Evolutionary conservation across 1,140 invertebrate species (phyloP).

Genomic region (Trichonephila inaurata): DNA sequence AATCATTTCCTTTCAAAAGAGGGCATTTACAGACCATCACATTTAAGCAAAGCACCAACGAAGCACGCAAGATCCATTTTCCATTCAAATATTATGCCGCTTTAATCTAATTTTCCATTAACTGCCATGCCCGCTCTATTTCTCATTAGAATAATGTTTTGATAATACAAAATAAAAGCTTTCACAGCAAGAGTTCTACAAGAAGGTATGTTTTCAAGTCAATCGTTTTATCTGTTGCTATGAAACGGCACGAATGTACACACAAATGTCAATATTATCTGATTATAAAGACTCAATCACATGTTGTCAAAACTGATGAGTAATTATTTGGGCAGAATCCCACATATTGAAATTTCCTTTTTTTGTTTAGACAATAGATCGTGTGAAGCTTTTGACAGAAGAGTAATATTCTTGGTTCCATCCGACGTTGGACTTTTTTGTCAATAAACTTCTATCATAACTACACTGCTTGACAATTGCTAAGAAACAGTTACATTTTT

Average conservation of each 20-base stretch:
- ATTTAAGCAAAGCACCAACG: background rate
- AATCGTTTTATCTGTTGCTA: constrained; percentile 70
- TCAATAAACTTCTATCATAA: background rate
- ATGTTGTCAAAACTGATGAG: background rate
- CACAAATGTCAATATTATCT: constrained; percentile 36
- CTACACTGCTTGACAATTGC: too few species aligned
- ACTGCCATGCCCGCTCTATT: background rate
- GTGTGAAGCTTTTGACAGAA: background rate
- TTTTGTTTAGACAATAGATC: background rate
- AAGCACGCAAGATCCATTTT: constrained; percentile 21
- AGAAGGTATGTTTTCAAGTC: constrained; percentile 45
- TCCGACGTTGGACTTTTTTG: background rate
- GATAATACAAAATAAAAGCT: constrained; percentile 48
- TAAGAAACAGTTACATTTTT: too few species aligned
- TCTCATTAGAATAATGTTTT: constrained; percentile 40
- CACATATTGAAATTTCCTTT: background rate
- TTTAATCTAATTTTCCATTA: background rate
- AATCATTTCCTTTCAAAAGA: background rate
- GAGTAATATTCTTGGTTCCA: background rate
- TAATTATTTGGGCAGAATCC: background rate
- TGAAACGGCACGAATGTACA: constrained; percentile 57
- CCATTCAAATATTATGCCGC: background rate
- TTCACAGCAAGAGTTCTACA: constrained; percentile 28
- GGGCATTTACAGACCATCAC: background rate
- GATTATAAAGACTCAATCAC: constrained; percentile 55